These are phyloP conservation scores for Coluber constrictor DNA, from an alignment of 2,797 vertebrate genomes.

Conservation along the genomic window DNA sequence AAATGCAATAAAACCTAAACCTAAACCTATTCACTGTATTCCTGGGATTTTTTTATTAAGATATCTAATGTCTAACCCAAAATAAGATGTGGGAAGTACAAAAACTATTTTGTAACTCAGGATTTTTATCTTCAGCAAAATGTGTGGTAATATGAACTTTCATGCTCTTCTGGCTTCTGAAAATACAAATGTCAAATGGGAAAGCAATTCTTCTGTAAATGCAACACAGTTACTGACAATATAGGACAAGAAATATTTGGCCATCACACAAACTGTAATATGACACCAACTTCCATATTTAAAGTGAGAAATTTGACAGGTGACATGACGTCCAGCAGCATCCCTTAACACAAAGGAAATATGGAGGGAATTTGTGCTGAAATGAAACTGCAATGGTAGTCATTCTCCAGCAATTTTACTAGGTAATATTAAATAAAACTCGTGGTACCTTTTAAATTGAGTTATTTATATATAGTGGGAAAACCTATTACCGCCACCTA, in stretches of 20 bases:
- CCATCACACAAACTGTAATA: background rate
- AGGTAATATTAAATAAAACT: constrained; percentile 1
- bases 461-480: background rate
- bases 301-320: background rate
- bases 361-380: constrained; percentile 20
- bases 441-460: constrained; percentile 17
- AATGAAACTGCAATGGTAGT: background rate
- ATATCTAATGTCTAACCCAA: constrained; percentile 49
- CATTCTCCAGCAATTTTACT: constrained; percentile 6
- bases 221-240: constrained; percentile 20
- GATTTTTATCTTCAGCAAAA: constrained; percentile 52
- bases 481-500: background rate
- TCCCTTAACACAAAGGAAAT: constrained; percentile 1
- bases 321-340: background rate
- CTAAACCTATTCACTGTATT: background rate
- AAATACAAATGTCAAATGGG: constrained; percentile 51
- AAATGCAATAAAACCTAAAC: no score
- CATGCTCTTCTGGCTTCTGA: constrained; percentile 45
- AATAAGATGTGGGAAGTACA: constrained; percentile 38
- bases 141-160: constrained; percentile 55
- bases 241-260: background rate
- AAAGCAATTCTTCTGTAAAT: constrained; percentile 43
- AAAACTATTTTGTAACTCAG: constrained; percentile 48
- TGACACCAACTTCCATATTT: background rate
- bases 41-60: constrained; percentile 40